phyloP scores from a whole-genome alignment of 2,113 vertebrate species.

The Dendrocopos noguchii region DNA sequence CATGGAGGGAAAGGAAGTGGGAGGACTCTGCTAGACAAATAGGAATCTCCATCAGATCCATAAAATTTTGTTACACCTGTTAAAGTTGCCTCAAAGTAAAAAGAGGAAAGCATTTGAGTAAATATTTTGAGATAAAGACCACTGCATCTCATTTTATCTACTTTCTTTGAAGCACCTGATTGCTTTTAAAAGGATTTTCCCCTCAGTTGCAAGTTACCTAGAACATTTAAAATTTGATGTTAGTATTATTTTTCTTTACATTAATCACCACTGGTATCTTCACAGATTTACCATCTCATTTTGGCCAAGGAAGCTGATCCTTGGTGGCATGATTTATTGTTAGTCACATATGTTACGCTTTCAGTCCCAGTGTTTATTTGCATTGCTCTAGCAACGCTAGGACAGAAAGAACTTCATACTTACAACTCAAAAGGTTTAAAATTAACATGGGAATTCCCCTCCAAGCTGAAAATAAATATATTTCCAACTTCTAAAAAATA shows the following conservation, averaged over 20 bases:
- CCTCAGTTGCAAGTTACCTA: background rate
- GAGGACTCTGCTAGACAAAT: background rate
- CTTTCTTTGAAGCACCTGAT: background rate
- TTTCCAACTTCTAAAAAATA: background rate
- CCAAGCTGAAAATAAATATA: constrained; percentile 10
- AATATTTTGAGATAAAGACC: background rate
- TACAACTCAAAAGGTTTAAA: constrained; percentile 49
- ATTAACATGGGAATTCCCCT: constrained; percentile 45
- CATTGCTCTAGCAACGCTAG: background rate
- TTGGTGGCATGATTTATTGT: background rate
- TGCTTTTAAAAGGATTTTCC: background rate
- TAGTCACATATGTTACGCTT: background rate
- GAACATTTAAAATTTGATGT: background rate
- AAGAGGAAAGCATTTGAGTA: background rate
- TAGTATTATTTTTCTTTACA: background rate
- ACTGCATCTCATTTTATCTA: background rate
- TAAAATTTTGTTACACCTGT: background rate
- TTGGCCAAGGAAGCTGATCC: background rate
- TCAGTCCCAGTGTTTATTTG: background rate
- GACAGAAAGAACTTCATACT: background rate
- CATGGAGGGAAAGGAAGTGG: accelerated
- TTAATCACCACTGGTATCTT: background rate
- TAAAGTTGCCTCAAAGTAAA: background rate
- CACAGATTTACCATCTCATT: background rate
- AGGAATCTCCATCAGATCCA: background rate